These are phyloP conservation scores for Rhynchophorus ferrugineus DNA, from an alignment of 1,140 invertebrate genomes.

Conservation along the genomic window DNA sequence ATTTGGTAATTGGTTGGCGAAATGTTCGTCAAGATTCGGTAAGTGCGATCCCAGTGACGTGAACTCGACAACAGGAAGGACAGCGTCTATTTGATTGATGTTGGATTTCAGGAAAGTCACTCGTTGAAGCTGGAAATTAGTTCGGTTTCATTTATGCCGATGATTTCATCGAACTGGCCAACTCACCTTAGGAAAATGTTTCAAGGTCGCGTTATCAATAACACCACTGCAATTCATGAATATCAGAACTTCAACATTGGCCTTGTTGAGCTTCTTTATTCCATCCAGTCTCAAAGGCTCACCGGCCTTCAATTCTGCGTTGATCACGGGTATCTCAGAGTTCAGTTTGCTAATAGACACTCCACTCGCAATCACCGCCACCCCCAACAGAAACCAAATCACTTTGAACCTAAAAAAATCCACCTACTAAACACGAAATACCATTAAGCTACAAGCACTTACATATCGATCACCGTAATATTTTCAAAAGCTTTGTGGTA, in stretches of 20 bases:
- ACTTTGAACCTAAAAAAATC: no score
- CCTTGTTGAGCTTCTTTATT: background rate
- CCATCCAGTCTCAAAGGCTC: no score
- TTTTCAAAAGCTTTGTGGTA: no score
- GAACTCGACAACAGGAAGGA: background rate
- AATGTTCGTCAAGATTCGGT: conserved; percentile 4
- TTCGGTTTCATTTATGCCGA: no score
- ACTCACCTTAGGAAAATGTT: conserved; percentile 11
- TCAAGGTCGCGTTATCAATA: conserved; percentile 10
- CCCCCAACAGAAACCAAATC: no score
- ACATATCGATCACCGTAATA: no score
- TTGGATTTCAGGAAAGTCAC: conserved; percentile 9
- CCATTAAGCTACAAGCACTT: no score
- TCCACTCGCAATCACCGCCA: no score
- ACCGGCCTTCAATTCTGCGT: no score
- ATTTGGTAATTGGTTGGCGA: conserved; percentile 5
- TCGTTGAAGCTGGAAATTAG: conserved; percentile 2
- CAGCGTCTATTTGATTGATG: conserved; percentile 3
- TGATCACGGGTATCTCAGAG: no score
- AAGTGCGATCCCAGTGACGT: conserved; percentile 6
- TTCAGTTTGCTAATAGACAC: no score
- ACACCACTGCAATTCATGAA: conserved; percentile 8
- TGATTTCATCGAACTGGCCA: background rate
- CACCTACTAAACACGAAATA: no score
- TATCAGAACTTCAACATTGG: background rate